These are phyloP conservation scores for Coenobita brevimanus DNA, from an alignment of 1,140 invertebrate genomes.

Conservation along the genomic window DNA sequence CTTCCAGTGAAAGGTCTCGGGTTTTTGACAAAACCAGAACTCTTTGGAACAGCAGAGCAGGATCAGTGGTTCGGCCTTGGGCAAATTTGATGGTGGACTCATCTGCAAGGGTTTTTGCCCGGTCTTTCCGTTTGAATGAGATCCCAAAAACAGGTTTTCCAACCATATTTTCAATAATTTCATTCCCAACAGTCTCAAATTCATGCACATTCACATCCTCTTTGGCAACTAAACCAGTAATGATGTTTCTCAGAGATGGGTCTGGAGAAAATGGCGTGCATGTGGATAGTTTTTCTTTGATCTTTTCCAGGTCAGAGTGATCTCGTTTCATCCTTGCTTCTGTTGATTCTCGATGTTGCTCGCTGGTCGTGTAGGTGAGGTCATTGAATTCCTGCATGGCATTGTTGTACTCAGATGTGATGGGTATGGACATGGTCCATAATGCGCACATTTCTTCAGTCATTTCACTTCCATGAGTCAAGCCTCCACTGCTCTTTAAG, in stretches of 20 bases:
- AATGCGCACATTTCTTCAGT: background rate
- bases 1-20: no score
- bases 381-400: background rate
- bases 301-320: no score
- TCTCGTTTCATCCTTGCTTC: background rate
- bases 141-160: constrained; percentile 16
- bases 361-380: background rate
- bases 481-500: background rate
- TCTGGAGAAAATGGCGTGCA: background rate
- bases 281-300: background rate
- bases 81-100: background rate
- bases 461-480: no score
- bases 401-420: no score
- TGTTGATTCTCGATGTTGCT: constrained; percentile 2
- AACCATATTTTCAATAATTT: background rate
- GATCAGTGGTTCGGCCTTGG: no score
- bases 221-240: background rate
- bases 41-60: background rate
- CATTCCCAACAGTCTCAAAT: background rate
- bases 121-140: background rate
- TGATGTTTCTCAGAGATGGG: constrained; percentile 14
- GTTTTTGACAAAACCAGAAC: background rate
- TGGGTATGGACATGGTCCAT: no score
- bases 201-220: constrained; percentile 3
- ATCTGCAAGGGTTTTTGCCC: background rate